Conservation (phyloP, 2,888 invertebrate genomes). For the Epinotia bilunana region DNA sequence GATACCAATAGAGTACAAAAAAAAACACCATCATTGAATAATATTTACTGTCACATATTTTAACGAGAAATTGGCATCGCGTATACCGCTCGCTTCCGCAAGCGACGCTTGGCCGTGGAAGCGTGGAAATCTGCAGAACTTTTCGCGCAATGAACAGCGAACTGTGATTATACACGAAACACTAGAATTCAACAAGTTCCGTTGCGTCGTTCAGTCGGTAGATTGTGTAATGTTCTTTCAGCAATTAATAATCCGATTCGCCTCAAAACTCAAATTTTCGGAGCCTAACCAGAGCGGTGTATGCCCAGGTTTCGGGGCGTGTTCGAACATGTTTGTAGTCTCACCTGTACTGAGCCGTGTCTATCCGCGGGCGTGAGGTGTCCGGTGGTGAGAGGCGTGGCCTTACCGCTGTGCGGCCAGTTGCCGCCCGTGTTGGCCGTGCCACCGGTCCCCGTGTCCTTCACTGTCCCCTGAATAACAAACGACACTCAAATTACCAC, state of each 20-base stretch:
- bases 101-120: no score
- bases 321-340: neutral
- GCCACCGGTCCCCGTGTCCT: slow-evolving; percentile 79
- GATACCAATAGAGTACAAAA: neutral
- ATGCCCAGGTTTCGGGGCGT: no score
- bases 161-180: neutral
- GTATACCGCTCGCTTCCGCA: no score
- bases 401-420: slow-evolving; percentile 92
- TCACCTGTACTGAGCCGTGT: slow-evolving; percentile 98
- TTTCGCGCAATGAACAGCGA: no score
- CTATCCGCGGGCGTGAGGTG: slow-evolving; percentile 97
- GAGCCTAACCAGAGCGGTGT: neutral
- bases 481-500: neutral
- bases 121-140: no score
- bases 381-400: slow-evolving; percentile 91
- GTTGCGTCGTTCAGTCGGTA: slow-evolving; percentile 7
- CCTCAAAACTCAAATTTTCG: neutral
- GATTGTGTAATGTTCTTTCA: neutral
- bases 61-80: no score
- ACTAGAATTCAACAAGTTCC: neutral
- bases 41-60: no score
- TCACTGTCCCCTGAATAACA: slow-evolving; percentile 65
- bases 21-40: neutral
- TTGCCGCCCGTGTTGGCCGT: slow-evolving; percentile 90
- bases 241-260: neutral